These are phyloP conservation scores for Osmoderma eremita DNA, from an alignment of 2,888 invertebrate species.

Conservation along the genomic window DNA sequence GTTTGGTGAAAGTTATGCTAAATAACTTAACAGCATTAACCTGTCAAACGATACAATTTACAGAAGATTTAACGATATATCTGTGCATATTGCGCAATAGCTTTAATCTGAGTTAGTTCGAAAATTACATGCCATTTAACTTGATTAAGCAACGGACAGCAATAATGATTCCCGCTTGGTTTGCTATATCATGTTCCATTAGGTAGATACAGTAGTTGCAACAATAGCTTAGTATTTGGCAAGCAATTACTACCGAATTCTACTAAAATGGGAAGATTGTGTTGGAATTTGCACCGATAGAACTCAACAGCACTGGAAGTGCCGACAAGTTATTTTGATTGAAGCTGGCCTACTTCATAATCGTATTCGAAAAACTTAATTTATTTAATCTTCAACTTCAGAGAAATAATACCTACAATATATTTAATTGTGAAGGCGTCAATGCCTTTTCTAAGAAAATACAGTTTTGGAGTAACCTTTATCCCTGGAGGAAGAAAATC, in stretches of 20 bases:
- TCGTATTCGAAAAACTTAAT: no score
- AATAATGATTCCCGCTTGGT: background rate
- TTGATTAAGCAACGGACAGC: background rate
- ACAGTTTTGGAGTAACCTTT: background rate
- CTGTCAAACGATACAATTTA: constrained; percentile 46
- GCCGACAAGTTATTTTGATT: background rate
- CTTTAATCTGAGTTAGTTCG: no score
- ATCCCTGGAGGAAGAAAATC: background rate
- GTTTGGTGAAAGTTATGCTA: constrained; percentile 45
- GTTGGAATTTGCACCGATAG: background rate
- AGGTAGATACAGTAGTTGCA: background rate
- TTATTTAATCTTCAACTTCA: background rate
- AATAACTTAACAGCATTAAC: constrained; percentile 45
- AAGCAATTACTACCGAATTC: background rate
- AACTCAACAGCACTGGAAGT: background rate
- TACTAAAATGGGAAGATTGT: background rate
- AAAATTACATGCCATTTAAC: background rate
- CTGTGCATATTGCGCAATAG: constrained; percentile 37
- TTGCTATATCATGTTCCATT: background rate
- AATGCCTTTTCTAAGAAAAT: no score
- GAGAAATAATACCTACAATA: background rate
- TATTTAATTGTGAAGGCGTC: no score
- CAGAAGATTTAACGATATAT: constrained; percentile 45
- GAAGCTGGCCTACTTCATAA: background rate
- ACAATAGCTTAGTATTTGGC: background rate